Percentiles rank a stretch among this genome's conserved stretches.
phyloP scores from a whole-genome alignment of 2,113 vertebrate species.

The Austrofundulus limnaeus region DNA sequence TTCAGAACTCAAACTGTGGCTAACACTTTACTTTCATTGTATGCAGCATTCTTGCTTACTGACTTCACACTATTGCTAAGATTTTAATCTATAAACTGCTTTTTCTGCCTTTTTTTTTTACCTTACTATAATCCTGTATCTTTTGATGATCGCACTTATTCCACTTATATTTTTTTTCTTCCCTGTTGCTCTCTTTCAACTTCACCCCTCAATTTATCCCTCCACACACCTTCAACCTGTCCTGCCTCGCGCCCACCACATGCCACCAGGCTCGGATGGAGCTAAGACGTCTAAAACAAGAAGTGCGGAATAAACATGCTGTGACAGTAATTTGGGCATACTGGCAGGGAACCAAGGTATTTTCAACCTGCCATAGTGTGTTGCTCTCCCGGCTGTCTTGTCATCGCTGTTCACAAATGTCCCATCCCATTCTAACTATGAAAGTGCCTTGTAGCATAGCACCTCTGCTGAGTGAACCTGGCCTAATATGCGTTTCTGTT shows the following conservation, averaged over 20 bases:
- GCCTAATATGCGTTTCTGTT: neutral
- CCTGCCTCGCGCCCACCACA: slow-evolving; percentile 71
- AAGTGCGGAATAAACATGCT: slow-evolving; percentile 91
- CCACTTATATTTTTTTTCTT: slow-evolving; percentile 23
- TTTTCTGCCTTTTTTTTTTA: slow-evolving; percentile 22
- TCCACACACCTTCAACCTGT: slow-evolving; percentile 47
- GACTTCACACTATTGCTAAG: slow-evolving; percentile 15
- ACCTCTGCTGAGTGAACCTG: slow-evolving; percentile 11
- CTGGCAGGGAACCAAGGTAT: slow-evolving; percentile 99
- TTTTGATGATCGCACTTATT: slow-evolving; percentile 56
- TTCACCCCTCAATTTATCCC: slow-evolving; percentile 29
- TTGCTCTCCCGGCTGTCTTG: slow-evolving; percentile 54
- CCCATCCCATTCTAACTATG: slow-evolving; percentile 17
- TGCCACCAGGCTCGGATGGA: slow-evolving; percentile 89
- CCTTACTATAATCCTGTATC: slow-evolving; percentile 25
- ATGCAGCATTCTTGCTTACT: slow-evolving; percentile 24
- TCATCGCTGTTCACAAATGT: slow-evolving; percentile 29
- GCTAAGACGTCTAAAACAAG: slow-evolving; percentile 94
- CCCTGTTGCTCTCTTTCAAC: slow-evolving; percentile 22
- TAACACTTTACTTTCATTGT: slow-evolving; percentile 17
- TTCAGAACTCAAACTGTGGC: slow-evolving; percentile 16
- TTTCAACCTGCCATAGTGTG: slow-evolving; percentile 69
- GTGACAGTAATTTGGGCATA: slow-evolving; percentile 98
- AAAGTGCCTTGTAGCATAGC: slow-evolving; percentile 18
- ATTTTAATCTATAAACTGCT: slow-evolving; percentile 30